These are phyloP conservation scores for Spinibarbus caldwelli DNA, from an alignment of 2,797 vertebrate genomes.

Conservation along the genomic window DNA sequence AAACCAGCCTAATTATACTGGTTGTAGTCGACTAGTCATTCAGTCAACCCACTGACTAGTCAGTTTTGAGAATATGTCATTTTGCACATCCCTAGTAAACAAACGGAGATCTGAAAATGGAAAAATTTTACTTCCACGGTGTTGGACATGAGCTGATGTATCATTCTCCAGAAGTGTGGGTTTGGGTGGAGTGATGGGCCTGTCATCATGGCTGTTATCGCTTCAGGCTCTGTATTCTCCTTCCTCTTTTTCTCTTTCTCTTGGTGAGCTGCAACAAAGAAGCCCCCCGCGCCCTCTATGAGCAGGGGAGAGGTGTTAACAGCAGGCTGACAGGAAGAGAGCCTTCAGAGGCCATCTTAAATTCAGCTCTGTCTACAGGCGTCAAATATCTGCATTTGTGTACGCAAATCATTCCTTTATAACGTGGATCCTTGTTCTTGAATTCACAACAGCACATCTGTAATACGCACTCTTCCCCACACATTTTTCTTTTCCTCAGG, in stretches of 20 bases:
- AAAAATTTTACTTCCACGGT: neutral
- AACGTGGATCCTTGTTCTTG: neutral
- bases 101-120: neutral
- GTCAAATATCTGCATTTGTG: neutral
- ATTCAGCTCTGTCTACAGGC: conserved; percentile 41
- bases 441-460: neutral
- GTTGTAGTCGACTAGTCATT: neutral
- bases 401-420: neutral
- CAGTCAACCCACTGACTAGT: neutral
- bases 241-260: conserved; percentile 38
- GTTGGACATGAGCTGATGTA: conserved; percentile 2
- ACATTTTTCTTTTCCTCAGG: neutral
- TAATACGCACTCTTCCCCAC: neutral
- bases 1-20: neutral
- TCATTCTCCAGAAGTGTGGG: conserved; percentile 28
- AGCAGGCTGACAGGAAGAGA: conserved; percentile 57
- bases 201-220: conserved; percentile 34
- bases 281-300: conserved; percentile 58
- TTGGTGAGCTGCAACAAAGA: conserved; percentile 68
- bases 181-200: conserved; percentile 34
- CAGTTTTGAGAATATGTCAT: neutral
- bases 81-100: neutral
- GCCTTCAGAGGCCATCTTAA: conserved; percentile 74
- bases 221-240: conserved; percentile 40
- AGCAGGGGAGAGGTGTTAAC: conserved; percentile 69